A percentile compares a stretch with the other conserved stretches of the same genome.
These are phyloP conservation scores for Clarias laeviceps DNA, from an alignment of 2,797 vertebrate genomes.

Conservation along the genomic window DNA sequence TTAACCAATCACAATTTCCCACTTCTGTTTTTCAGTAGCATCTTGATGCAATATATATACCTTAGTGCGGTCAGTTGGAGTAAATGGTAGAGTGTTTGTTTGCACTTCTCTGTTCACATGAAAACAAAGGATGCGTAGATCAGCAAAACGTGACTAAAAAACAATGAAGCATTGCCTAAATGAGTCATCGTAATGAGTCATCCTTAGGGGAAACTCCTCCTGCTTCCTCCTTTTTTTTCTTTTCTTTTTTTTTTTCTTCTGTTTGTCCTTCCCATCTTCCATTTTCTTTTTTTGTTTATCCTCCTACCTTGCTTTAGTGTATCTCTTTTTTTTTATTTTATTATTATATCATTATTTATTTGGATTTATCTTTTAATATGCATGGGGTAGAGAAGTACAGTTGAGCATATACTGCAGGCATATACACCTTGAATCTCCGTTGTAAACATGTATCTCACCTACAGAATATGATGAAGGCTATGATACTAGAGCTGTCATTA, in stretches of 20 bases:
- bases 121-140: slow-evolving; percentile 66
- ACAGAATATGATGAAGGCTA: slow-evolving; percentile 6
- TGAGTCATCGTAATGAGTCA: slow-evolving; percentile 74
- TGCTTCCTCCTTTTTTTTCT: slow-evolving; percentile 59
- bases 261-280: slow-evolving; percentile 34
- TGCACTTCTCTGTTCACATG: slow-evolving; percentile 55
- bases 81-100: slow-evolving; percentile 42
- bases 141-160: slow-evolving; percentile 75
- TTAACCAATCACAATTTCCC: background rate
- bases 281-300: slow-evolving; percentile 44
- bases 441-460: background rate
- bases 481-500: slow-evolving; percentile 6
- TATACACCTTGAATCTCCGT: background rate
- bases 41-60: background rate
- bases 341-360: background rate
- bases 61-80: background rate
- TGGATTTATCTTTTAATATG: background rate
- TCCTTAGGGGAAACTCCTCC: slow-evolving; percentile 75
- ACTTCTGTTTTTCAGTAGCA: background rate
- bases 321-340: background rate
- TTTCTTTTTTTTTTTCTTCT: slow-evolving; percentile 16
- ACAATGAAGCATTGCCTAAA: slow-evolving; percentile 73
- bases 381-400: background rate
- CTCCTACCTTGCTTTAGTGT: background rate
- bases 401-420: background rate